Conservation (phyloP, 2,797 vertebrate species). For the Martes flavigula region DNA sequence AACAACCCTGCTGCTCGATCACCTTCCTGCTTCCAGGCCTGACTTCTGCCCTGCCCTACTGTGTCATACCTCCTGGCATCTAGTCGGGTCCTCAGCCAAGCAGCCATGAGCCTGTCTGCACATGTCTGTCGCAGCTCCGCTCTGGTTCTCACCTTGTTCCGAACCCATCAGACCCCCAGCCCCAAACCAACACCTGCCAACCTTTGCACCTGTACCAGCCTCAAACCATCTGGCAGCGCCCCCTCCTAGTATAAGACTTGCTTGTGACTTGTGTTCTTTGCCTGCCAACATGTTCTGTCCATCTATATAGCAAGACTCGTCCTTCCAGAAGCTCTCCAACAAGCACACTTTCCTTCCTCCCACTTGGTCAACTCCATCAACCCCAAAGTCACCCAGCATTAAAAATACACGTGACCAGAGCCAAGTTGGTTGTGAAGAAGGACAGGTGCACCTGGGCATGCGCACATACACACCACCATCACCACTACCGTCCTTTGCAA, state of each 20-base stretch:
- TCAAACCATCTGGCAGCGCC: background rate
- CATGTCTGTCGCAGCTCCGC: background rate
- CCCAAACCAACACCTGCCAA: background rate
- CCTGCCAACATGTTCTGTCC: background rate
- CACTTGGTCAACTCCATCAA: background rate
- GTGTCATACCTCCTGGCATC: background rate
- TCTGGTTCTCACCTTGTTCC: background rate
- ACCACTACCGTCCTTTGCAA: conserved; percentile 13
- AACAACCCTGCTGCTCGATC: background rate
- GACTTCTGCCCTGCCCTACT: background rate
- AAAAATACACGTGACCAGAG: background rate
- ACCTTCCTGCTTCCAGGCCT: background rate
- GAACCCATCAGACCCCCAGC: background rate
- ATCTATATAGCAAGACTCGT: background rate
- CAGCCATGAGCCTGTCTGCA: background rate
- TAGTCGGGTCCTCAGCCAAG: background rate
- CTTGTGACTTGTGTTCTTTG: background rate
- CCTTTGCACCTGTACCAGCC: background rate
- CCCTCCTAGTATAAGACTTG: background rate
- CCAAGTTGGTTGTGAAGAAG: background rate
- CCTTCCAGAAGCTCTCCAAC: conserved; percentile 14
- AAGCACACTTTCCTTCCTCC: background rate
- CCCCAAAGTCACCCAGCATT: conserved; percentile 17
- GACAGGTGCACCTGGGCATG: background rate
- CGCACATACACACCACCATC: no score